Base-by-base conservation (phyloP, 2,797 vertebrate genomes). In the Spheniscus humboldti region DNA sequence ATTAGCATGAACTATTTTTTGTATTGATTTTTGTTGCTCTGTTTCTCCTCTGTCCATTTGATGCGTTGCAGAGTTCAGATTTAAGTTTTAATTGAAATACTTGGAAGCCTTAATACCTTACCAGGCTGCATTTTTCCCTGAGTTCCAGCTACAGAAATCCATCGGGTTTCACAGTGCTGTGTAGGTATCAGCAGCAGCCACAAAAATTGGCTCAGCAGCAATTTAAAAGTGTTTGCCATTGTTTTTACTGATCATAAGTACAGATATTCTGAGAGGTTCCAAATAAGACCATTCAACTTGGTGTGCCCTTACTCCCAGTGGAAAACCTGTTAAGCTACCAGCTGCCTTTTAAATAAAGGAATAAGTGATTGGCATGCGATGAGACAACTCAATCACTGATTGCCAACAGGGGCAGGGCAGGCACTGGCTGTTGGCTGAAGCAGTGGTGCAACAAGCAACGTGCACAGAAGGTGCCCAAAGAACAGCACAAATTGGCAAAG, bases 61-160 rank as follows among this genome's bases (percentile, higher is more conserved):
- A 63, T 30, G 27, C 1, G 0, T 39, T 79, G 59, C 85, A 81
- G 76, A 84, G 66, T 73, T 92, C 79, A 86, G 43, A 84, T 73
- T 92, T 90, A 83, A 91, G 66, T 84, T 92, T 90, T 84, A 96
- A 95, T 19, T 97, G 28, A 97, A 94, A 92, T 56, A 92, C 66
- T 64, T 67, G 45, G 53, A 89, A 91, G 52, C 55, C 79, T 72
- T 64, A 71, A 88, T 50, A 43, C 45, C 22, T 85, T 18, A 24
- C 22, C 56, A 67, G 56, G 48, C 73, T 88, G 52, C 77, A 50
- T 81, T 96, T 69, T 91, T 15, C 52, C 45, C 15, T 0, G 9
- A 3, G 6, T 28, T 88, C 43, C 57, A 76, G 52, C 57, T 28
- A 59, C 25, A 60, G 59, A 86, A 87, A 86, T 22, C 62, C 66